Conservation (phyloP, 2,113 vertebrate genomes). For the Haemorhous mexicanus region DNA sequence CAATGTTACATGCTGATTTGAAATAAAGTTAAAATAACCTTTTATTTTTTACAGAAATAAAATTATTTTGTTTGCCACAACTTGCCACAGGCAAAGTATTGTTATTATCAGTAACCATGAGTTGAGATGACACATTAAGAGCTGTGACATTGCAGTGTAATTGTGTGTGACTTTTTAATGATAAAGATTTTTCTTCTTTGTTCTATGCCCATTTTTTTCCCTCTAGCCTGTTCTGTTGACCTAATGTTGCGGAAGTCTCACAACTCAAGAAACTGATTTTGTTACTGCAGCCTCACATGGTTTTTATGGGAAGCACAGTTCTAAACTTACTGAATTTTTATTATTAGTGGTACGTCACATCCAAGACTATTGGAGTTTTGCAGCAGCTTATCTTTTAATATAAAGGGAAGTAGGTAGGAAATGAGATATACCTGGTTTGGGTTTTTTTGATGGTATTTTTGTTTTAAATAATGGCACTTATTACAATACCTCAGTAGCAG, state of each 20-base stretch:
- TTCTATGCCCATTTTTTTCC: not conserved
- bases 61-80: not conserved
- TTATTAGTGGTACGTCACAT: not conserved
- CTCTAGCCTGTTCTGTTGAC: not conserved
- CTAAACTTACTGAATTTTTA: not conserved
- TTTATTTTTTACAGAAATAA: not conserved
- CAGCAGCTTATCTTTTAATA: not conserved
- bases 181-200: not conserved
- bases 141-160: not conserved
- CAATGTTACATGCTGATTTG: not conserved
- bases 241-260: not conserved
- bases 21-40: not conserved
- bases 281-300: not conserved
- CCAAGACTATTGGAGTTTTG: not conserved
- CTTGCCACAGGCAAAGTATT: not conserved
- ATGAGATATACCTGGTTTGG: not conserved
- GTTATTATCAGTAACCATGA: not conserved
- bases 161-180: not conserved
- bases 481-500: not conserved
- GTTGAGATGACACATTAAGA: not conserved
- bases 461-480: not conserved
- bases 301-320: not conserved
- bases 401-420: not conserved
- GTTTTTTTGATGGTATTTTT: not conserved
- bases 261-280: not conserved